Conservation (phyloP, 23 tunicate species). For the Trididemnum clinides region DNA sequence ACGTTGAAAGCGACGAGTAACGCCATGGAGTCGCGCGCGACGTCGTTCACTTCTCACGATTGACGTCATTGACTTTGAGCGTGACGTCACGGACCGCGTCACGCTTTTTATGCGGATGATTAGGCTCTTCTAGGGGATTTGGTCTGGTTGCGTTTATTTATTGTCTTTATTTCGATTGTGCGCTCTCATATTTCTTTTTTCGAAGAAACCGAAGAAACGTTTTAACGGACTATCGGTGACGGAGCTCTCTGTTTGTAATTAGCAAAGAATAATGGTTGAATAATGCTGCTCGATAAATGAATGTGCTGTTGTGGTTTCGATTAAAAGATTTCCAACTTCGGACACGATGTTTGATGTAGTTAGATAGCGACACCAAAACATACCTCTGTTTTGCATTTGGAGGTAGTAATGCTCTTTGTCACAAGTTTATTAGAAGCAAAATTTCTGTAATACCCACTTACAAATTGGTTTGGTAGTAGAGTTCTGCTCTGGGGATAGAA, state of each 20-base stretch:
- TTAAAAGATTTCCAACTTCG: too few species aligned
- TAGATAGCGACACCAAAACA: too few species aligned
- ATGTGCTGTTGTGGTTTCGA: too few species aligned
- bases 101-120: neutral
- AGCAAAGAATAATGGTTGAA: slow-evolving; percentile 17
- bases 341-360: too few species aligned
- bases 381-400: too few species aligned
- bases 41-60: neutral
- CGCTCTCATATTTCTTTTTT: neutral
- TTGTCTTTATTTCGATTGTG: slow-evolving; percentile 1
- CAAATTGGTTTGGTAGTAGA: too few species aligned
- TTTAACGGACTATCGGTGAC: too few species aligned
- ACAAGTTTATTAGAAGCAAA: too few species aligned
- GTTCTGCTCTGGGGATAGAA: too few species aligned
- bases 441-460: too few species aligned
- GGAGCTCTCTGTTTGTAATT: neutral
- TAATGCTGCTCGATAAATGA: too few species aligned
- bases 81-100: neutral
- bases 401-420: too few species aligned
- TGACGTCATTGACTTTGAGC: neutral
- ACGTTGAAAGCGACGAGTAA: slow-evolving; percentile 61
- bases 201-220: neutral
- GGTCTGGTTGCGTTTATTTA: neutral
- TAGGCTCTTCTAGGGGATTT: slow-evolving; percentile 5
- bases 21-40: neutral